Base-by-base conservation (phyloP, 1,140 invertebrate genomes). In the Papilio helenus region DNA sequence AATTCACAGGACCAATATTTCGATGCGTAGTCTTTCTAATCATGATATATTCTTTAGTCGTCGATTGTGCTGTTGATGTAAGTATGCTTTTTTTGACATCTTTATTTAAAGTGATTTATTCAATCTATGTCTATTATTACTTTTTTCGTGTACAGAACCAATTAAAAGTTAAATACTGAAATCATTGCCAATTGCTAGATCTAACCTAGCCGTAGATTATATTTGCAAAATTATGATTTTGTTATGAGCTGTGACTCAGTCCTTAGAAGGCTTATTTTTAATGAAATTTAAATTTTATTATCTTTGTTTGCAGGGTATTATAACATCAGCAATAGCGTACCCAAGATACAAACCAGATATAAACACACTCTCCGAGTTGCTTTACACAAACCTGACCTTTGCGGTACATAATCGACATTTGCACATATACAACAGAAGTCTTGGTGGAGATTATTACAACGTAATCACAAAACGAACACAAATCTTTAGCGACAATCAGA, bases 61-160 rank as follows among this genome's bases (percentile, higher is more conserved):
- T 94, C 9, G 86, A 94, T 65, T 93, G 89, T 39, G 89, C 88
- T 78, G 90, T 94, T 81, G 93, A 94, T 81, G 93, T 94, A 90
- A 90, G 93, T 93, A 82, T 10, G 26, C 20, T 18, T 20, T 71
- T 23, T 46, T 51, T 81, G 16, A 4, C 29, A 49, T 34, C 23
- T 46, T 46, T 46, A 44, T 58, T 71, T 16, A 79, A n/a, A 3
- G 34, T 34, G 5, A 4, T 34, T 34, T 34, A 39, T 39, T 39
- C 34, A 39, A 39, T 39, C 0, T 39, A 0, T 39, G 0, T 39
- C 34, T 39, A 39, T 39, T n/a, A n/a, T 39, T 39, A 39, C 5
- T 39, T 39, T 39, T 8, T 5, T 39, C 34, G 34, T 39, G 34
- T n/a, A n/a, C n/a, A n/a, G n/a, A n/a, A n/a, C n/a, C n/a, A n/a